Evolutionary conservation across 1,140 invertebrate species (phyloP).

Genomic region (Asbolus verrucosus): DNA sequence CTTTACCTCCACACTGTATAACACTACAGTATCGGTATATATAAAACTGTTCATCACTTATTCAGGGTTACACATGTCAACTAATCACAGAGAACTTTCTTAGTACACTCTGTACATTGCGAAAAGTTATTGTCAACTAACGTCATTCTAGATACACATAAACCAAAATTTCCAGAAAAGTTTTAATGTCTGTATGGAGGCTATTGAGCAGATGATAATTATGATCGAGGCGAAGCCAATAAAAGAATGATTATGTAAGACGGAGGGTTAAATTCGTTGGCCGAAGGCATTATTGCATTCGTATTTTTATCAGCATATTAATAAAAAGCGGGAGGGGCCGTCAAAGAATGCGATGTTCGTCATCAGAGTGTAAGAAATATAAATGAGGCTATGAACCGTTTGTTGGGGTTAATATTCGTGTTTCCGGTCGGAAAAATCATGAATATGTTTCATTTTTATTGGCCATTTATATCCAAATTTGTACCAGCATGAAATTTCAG

Average conservation of each 20-base stretch:
- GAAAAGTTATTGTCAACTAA: no score
- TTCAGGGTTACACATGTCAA: no score
- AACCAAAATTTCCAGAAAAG: no score
- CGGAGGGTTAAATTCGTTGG: constrained; percentile 23
- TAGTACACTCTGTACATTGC: no score
- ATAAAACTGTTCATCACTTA: no score
- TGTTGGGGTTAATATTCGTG: constrained; percentile 61
- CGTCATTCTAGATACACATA: no score
- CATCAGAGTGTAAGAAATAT: constrained; percentile 48
- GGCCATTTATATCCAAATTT: constrained; percentile 63
- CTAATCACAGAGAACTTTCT: no score
- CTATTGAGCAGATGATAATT: constrained; percentile 21
- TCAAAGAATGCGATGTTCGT: constrained; percentile 53
- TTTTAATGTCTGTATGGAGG: constrained; percentile 14
- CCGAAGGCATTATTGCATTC: constrained; percentile 35
- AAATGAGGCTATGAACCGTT: constrained; percentile 50
- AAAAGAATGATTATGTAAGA: constrained; percentile 30
- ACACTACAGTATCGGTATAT: background rate
- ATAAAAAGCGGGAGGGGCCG: constrained; percentile 20
- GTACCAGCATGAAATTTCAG: constrained; percentile 56
- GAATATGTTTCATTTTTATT: constrained; percentile 66
- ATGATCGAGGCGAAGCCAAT: constrained; percentile 12
- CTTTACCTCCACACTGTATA: constrained; percentile 22
- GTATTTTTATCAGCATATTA: constrained; percentile 43
- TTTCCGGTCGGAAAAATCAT: constrained; percentile 64